Percentiles rank a stretch among this genome's conserved stretches.
These are phyloP conservation scores for Characodon lateralis DNA, from an alignment of 2,797 vertebrate species.

Conservation along the genomic window DNA sequence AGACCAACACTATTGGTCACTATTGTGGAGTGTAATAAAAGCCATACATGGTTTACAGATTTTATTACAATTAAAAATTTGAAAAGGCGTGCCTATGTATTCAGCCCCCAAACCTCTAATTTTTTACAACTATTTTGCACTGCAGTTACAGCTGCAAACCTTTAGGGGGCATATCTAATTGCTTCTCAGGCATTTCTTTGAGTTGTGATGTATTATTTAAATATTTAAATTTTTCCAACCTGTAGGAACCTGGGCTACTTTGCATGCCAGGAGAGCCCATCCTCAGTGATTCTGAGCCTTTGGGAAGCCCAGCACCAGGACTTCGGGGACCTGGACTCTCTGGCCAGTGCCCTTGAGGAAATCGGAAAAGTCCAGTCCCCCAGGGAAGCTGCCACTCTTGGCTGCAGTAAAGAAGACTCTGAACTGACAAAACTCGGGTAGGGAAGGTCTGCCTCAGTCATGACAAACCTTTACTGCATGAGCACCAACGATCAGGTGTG, in stretches of 20 bases:
- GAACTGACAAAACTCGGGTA: constrained; percentile 81
- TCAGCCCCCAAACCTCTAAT: too few species aligned
- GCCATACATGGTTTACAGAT: too few species aligned
- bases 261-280: constrained; percentile 91
- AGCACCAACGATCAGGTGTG: constrained; percentile 51
- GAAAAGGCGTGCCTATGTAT: too few species aligned
- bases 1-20: too few species aligned
- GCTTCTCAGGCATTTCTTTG: constrained; percentile 6
- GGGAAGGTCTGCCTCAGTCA: constrained; percentile 25
- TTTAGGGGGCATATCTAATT: background rate
- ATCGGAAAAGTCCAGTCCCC: constrained; percentile 90
- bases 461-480: constrained; percentile 67
- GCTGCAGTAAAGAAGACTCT: constrained; percentile 81
- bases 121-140: too few species aligned
- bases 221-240: constrained; percentile 11
- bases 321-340: constrained; percentile 93
- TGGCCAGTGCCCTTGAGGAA: constrained; percentile 96
- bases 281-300: constrained; percentile 95
- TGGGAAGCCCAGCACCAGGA: constrained; percentile 97
- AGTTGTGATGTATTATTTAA: background rate
- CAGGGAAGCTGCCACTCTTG: constrained; percentile 71
- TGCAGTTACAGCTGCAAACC: too few species aligned
- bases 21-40: too few species aligned
- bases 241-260: constrained; percentile 94
- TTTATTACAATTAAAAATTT: too few species aligned